Percentiles rank a stretch among this genome's conserved stretches.
phyloP scores from a whole-genome alignment of 2,797 vertebrate genomes.

The Mallotus villosus region DNA sequence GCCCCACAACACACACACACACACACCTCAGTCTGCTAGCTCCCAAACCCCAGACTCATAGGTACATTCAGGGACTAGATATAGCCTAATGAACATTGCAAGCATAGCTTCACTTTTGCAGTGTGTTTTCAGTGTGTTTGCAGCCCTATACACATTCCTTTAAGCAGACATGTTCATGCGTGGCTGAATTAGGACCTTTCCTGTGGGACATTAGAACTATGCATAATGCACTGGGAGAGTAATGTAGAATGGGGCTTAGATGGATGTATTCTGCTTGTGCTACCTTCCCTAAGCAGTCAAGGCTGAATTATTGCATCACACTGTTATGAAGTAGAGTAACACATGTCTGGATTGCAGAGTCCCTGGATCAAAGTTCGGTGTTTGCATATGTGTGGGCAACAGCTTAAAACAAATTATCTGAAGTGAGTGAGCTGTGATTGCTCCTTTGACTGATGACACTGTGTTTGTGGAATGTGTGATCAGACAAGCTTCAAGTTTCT shows the following conservation, averaged over 20 bases:
- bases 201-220: neutral
- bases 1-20: neutral
- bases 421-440: conserved; percentile 17
- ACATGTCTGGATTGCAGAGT: conserved; percentile 13
- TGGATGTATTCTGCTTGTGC: neutral
- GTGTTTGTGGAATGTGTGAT: neutral
- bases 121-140: conserved; percentile 4
- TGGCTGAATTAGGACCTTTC: neutral
- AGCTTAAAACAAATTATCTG: neutral
- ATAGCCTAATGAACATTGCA: no score
- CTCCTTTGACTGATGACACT: neutral
- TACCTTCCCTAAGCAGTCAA: neutral
- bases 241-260: neutral
- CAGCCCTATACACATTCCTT: neutral
- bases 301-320: conserved; percentile 18
- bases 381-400: conserved; percentile 4
- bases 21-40: neutral
- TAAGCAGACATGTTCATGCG: neutral
- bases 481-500: neutral
- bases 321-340: neutral
- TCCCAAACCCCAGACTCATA: neutral
- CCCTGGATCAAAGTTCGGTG: conserved; percentile 28
- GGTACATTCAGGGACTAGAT: neutral
- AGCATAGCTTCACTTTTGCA: neutral
- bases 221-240: neutral